A percentile compares a stretch with the other conserved stretches of the same genome.
These are phyloP conservation scores for Potorous gilbertii DNA, from an alignment of 2,797 vertebrate genomes.

Conservation along the genomic window DNA sequence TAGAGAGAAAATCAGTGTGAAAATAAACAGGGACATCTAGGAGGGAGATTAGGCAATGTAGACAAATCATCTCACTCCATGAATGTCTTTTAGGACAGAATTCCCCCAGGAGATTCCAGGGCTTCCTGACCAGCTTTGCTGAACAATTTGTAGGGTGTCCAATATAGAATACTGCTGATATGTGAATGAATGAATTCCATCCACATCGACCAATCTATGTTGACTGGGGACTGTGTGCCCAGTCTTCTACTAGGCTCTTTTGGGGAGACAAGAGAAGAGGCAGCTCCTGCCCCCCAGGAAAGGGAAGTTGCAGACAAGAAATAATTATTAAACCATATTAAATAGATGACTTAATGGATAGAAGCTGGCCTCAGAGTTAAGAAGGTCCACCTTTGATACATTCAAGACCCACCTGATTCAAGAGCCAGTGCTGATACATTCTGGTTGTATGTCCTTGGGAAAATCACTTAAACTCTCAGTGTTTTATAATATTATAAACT, in stretches of 20 bases:
- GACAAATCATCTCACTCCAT: not conserved
- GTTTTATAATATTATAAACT: not conserved
- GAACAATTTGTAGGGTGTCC: not conserved
- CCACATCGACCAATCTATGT: not conserved
- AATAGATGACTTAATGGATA: not conserved
- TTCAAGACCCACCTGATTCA: not conserved
- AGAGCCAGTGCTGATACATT: not conserved
- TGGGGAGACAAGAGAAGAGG: not conserved
- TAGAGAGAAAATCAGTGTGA: not conserved
- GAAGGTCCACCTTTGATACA: not conserved
- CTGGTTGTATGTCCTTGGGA: not conserved
- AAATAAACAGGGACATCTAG: not conserved
- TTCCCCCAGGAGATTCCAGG: not conserved
- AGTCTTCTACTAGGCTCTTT: not conserved
- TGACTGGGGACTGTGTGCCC: not conserved
- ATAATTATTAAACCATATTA: not conserved
- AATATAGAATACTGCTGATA: not conserved
- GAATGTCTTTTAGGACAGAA: not conserved
- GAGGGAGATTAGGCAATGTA: not conserved
- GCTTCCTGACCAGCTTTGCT: not conserved
- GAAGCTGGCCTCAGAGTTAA: not conserved
- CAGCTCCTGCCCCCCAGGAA: not conserved
- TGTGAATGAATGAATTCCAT: not conserved
- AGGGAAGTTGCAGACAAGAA: not conserved
- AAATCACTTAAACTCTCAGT: not conserved